These are phyloP conservation scores for Portevinia maculata DNA, from an alignment of 2,888 invertebrate genomes.

Conservation along the genomic window DNA sequence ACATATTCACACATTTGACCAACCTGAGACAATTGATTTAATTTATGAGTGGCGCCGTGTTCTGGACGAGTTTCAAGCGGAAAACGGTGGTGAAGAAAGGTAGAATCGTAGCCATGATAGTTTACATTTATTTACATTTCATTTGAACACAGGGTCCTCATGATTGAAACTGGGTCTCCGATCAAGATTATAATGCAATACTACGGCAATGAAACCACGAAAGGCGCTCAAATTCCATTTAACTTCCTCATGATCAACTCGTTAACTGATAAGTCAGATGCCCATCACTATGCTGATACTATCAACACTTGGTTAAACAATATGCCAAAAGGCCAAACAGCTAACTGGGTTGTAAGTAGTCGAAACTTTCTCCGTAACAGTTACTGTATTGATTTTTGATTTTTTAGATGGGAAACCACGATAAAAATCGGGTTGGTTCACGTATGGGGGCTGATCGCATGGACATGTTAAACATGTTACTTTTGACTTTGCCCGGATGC, in stretches of 20 bases:
- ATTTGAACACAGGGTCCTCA: constrained; percentile 84
- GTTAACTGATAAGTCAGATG: too few relatives aligned
- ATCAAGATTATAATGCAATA: constrained; percentile 84
- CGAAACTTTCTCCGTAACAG: too few relatives aligned
- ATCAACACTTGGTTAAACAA: constrained; percentile 85
- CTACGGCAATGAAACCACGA: constrained; percentile 83
- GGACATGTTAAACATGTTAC: constrained; percentile 90
- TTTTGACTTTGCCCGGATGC: constrained; percentile 91
- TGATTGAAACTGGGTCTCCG: constrained; percentile 86
- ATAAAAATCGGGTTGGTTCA: constrained; percentile 85
- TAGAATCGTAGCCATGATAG: too few relatives aligned
- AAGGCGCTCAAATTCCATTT: constrained; percentile 86
- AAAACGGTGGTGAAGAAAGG: constrained; percentile 80
- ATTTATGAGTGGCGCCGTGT: constrained; percentile 85
- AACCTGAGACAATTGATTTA: constrained; percentile 84
- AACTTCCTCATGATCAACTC: constrained; percentile 87
- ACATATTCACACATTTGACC: constrained; percentile 87
- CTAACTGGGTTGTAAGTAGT: constrained; percentile 88
- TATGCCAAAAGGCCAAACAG: constrained; percentile 83
- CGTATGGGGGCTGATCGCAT: constrained; percentile 87
- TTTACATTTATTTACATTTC: too few relatives aligned
- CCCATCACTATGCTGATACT: constrained; percentile 83
- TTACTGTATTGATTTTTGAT: too few relatives aligned
- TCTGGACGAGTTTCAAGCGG: constrained; percentile 82
- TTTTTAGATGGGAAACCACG: constrained; percentile 87